Evolutionary conservation across 2,113 vertebrate species (phyloP), one percentile per base, ranked within the genome.

Genomic region (Nicator chloris): DNA sequence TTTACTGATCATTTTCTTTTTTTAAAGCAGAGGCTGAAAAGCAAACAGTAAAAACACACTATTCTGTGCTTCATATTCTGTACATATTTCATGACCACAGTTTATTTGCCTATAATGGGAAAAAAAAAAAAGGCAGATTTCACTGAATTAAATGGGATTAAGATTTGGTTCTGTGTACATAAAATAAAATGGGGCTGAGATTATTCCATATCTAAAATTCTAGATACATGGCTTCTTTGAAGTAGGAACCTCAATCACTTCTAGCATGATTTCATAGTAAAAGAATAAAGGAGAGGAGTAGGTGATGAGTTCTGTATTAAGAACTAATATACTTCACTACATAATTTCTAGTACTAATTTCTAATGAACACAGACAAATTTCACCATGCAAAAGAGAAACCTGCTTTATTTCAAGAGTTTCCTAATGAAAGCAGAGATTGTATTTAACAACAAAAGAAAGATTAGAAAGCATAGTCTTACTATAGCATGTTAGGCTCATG

Each of bases 361-460:
- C 33, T 83, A 81, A 83, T 49, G 51, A 88, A 88, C 10, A 54
- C 8, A 65, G 53, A 92, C 78, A 70, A 83, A 88, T 22, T 78
- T 88, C 26, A 72, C 31, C 33, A 19, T 66, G 44, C 8, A 86
- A 83, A 83, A 78, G 8, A 88, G 44, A 24, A 81, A 95, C 71
- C 40, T 79, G 59, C 53, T 92, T 80, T 72, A 60, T 86, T 51
- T 80, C 80, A 95, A 73, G 83, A 73, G 65, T 86, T 83, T 92
- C 44, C 30, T 90, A 96, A 95, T 83, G 69, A 93, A 87, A 94
- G 60, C 40, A 91, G 59, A 78, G 61, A 79, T 92, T 88, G 47
- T 64, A 71, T 88, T 95, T 90, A 95, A 70, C 82, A 94, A 95
- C 79, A 95, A 81, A 94, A 91, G 65, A 73, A 89, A 83, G 79